These are phyloP conservation scores for Furnarius figulus DNA, from an alignment of 2,113 vertebrate species.

Conservation along the genomic window DNA sequence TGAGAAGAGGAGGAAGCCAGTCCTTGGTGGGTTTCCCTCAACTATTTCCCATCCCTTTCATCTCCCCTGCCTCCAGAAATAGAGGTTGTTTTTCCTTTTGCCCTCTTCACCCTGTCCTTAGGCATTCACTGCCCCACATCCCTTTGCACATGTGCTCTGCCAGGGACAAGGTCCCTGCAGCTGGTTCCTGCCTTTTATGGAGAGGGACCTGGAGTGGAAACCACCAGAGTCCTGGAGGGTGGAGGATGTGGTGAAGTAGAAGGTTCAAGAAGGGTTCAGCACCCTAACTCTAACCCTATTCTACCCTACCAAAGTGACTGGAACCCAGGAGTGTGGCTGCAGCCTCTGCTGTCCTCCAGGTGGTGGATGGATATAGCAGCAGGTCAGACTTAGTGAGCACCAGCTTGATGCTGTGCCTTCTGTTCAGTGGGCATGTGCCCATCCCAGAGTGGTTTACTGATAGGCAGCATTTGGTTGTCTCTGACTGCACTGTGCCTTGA, in stretches of 20 bases:
- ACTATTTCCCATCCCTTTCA: neutral
- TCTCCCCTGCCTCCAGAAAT: neutral
- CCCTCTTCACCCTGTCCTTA: neutral
- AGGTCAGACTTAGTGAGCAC: neutral
- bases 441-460: neutral
- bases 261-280: too few relatives aligned
- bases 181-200: neutral
- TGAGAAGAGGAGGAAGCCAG: neutral
- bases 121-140: neutral
- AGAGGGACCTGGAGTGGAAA: neutral
- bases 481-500: neutral
- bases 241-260: neutral
- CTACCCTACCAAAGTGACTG: accelerated
- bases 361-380: neutral
- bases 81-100: neutral
- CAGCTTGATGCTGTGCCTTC: neutral
- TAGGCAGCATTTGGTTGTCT: neutral
- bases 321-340: neutral
- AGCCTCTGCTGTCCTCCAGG: neutral
- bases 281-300: too few relatives aligned
- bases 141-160: accelerated
- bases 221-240: neutral
- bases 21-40: neutral
- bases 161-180: too few relatives aligned
- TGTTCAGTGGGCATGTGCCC: neutral